These are phyloP conservation scores for Acanthosepion lycidas DNA, from an alignment of 2,888 invertebrate genomes.

Conservation along the genomic window DNA sequence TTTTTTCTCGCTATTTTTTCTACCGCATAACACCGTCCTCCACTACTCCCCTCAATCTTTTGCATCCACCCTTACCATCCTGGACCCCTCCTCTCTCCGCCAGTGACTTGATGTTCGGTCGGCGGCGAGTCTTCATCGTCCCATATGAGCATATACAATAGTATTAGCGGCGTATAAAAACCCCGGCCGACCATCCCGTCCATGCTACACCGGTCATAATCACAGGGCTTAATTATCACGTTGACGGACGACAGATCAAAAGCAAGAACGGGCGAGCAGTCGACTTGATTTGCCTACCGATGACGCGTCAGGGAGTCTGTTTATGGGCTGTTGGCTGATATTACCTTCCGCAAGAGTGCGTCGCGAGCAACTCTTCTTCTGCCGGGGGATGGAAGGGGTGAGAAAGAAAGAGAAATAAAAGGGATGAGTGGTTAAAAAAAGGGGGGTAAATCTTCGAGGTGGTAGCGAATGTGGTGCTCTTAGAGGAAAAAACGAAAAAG, in stretches of 20 bases:
- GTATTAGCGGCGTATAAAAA: conserved; percentile 33
- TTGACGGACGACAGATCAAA: conserved; percentile 33
- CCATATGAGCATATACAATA: conserved; percentile 33
- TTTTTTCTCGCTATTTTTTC: too few relatives aligned
- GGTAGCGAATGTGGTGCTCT: too few relatives aligned
- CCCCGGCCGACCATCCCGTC: background rate
- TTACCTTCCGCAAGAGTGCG: conserved; percentile 33
- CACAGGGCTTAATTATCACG: conserved; percentile 33
- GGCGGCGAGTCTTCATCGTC: conserved; percentile 12
- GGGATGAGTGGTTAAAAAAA: background rate
- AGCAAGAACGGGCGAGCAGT: conserved; percentile 33
- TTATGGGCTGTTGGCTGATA: conserved; percentile 21
- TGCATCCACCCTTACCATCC: background rate
- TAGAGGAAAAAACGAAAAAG: background rate
- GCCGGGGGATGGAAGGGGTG: background rate
- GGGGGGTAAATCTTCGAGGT: background rate
- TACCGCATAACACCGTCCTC: background rate
- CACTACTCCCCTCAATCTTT: background rate
- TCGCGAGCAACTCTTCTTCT: background rate
- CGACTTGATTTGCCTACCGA: conserved; percentile 33
- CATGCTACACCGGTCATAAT: conserved; percentile 11
- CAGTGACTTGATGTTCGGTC: conserved; percentile 33
- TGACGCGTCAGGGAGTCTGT: conserved; percentile 33
- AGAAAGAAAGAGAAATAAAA: background rate
- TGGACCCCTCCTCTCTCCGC: background rate